Evolutionary conservation across 1,140 invertebrate species (phyloP), one percentile per base, ranked within the genome.

Genomic region (Drosophila bifasciata): DNA sequence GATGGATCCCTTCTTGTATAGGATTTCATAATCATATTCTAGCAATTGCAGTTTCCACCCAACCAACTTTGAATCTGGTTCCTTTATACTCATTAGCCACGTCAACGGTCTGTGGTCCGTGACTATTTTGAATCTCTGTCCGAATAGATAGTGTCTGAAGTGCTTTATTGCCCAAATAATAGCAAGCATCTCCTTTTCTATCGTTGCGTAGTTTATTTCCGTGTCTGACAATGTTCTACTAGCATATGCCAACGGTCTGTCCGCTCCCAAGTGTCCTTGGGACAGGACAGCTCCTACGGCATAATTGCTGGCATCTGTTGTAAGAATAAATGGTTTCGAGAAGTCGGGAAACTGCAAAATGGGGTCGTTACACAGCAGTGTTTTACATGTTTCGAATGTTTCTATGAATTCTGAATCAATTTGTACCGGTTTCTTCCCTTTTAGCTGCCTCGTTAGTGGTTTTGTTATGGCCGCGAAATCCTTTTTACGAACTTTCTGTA

Each of bases 401-500:
- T 49, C 8, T 6, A 0, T 25, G 5, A 6, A 63, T 40, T 40
- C n/a, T 15, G 11, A 0, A 3, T 13, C n/a, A 9, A 46, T 21
- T 17, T 51, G n/a, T 11, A 39, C 28, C 25, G n/a, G n/a, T 25
- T 6, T 51, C 8, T 44, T 45, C 48, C 19, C n/a, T 66, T 45
- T 56, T 13, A 23, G 44, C 68, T 52, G 62, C 11, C 11, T 55
- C 17, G 16, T 50, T 11, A 32, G 39, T 0, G 55, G 66, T 66
- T 5, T 64, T 51, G 61, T 50, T 39, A 83, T 63, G 51, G 72
- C 70, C 8, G 76, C 43, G 41, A 25, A 84, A 21, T n/a, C 62
- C 32, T 70, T n/a, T n/a, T 78, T 77, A 48, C 72, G 76, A 63
- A 64, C 59, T 43, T 76, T 40, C 36, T 75, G 5, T 48, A 72